Conservation (phyloP, 2,113 vertebrate species). For the Carassius gibelio region DNA sequence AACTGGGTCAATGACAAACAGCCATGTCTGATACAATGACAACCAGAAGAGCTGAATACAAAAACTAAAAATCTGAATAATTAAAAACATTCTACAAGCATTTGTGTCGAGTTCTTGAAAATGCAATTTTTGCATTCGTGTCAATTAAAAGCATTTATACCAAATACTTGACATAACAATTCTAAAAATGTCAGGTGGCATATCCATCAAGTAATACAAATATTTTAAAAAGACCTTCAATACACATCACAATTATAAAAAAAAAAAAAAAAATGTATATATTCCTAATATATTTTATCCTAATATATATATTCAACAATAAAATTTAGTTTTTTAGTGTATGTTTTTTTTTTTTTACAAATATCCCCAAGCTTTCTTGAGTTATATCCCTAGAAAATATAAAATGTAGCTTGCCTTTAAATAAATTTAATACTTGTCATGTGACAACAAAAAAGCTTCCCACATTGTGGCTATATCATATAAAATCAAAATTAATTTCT, state of each 20-base stretch:
- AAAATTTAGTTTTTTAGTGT: too few species aligned
- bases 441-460: too few species aligned
- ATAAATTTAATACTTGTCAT: too few species aligned
- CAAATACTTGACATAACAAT: not conserved
- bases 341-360: not conserved
- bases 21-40: not conserved
- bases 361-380: too few species aligned
- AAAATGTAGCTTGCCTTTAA: too few species aligned
- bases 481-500: too few species aligned
- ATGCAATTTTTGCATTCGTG: not conserved
- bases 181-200: not conserved
- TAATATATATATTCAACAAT: too few species aligned
- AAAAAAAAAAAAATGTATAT: too few species aligned
- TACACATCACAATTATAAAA: not conserved
- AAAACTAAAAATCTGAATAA: too few species aligned
- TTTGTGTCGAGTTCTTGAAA: not conserved
- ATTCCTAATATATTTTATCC: too few species aligned
- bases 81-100: not conserved
- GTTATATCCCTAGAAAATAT: too few species aligned
- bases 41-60: not conserved
- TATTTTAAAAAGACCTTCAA: not conserved
- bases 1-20: conserved; percentile 33
- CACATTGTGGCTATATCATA: too few species aligned
- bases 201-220: not conserved
- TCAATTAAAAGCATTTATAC: not conserved